phyloP scores from a whole-genome alignment of 2,797 vertebrate species.

The Sebastolobus alascanus region DNA sequence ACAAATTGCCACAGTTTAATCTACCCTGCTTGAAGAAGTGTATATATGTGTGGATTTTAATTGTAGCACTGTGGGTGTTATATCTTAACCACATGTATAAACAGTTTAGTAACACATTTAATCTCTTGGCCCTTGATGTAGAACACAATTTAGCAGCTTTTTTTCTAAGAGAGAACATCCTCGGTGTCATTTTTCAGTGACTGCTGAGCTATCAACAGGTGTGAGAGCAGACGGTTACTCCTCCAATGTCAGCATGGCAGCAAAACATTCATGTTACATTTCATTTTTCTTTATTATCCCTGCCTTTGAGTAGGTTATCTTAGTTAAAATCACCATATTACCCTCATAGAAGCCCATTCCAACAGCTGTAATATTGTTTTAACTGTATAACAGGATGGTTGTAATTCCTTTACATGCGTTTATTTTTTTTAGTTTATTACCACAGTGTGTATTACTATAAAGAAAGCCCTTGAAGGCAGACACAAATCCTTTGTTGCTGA shows the following conservation, averaged over 20 bases:
- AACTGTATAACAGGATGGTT: neutral
- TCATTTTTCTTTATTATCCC: neutral
- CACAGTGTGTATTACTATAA: neutral
- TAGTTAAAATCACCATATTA: neutral
- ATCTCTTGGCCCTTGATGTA: neutral
- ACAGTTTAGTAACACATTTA: neutral
- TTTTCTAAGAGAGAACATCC: neutral
- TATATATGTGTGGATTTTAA: neutral
- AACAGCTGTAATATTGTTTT: neutral
- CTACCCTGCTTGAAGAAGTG: too few species aligned
- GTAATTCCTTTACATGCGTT: neutral
- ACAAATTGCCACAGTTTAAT: neutral
- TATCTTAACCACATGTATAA: neutral
- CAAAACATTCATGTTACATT: neutral
- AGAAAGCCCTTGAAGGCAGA: conserved; percentile 6
- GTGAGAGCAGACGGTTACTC: conserved; percentile 34
- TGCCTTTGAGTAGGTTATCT: neutral
- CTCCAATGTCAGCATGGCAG: conserved; percentile 4
- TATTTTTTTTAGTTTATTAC: neutral
- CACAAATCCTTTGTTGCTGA: conserved; percentile 49
- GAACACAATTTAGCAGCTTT: neutral
- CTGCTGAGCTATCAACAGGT: conserved; percentile 65
- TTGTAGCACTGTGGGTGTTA: neutral
- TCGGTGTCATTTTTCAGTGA: conserved; percentile 35
- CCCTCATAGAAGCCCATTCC: neutral